phyloP scores from a whole-genome alignment of 2,113 vertebrate genomes.

The Cyprinodon variegatus region DNA sequence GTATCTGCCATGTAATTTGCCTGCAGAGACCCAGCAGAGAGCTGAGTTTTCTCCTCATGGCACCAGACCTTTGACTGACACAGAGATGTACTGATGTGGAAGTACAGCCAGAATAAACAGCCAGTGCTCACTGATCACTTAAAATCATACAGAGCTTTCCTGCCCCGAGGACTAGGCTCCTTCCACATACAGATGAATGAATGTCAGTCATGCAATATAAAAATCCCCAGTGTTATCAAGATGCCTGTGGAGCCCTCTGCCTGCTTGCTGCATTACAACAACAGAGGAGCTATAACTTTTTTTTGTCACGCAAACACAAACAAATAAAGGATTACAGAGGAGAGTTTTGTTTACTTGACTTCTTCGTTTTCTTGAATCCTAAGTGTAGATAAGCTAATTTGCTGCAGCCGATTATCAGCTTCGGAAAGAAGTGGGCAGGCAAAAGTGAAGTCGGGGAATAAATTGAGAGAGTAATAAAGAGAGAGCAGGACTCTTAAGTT shows the following conservation, averaged over 20 bases:
- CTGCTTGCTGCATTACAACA: constrained; percentile 12
- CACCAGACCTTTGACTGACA: constrained; percentile 65
- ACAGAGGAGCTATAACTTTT: not conserved
- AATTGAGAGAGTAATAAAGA: constrained; percentile 58
- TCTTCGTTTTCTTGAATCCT: constrained; percentile 64
- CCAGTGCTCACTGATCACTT: constrained; percentile 49
- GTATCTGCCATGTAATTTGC: constrained; percentile 45
- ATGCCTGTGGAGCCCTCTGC: not conserved
- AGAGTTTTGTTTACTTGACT: constrained; percentile 53
- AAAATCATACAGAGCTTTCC: constrained; percentile 42
- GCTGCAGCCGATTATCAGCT: constrained; percentile 68
- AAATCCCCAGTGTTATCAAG: constrained; percentile 31
- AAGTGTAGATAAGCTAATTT: constrained; percentile 74
- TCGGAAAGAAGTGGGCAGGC: constrained; percentile 64
- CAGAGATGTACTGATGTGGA: constrained; percentile 54
- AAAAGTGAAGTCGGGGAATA: constrained; percentile 49
- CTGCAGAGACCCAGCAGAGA: constrained; percentile 31
- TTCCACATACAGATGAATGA: constrained; percentile 32
- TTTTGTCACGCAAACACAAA: constrained; percentile 13
- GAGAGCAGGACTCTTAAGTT: constrained; percentile 56
- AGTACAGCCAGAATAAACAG: constrained; percentile 57
- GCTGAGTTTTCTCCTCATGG: constrained; percentile 20
- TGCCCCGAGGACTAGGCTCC: constrained; percentile 34
- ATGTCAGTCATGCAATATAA: constrained; percentile 64
- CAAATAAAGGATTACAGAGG: constrained; percentile 12